Conservation (phyloP, 2,888 invertebrate species). For the Oeneis ivallda region DNA sequence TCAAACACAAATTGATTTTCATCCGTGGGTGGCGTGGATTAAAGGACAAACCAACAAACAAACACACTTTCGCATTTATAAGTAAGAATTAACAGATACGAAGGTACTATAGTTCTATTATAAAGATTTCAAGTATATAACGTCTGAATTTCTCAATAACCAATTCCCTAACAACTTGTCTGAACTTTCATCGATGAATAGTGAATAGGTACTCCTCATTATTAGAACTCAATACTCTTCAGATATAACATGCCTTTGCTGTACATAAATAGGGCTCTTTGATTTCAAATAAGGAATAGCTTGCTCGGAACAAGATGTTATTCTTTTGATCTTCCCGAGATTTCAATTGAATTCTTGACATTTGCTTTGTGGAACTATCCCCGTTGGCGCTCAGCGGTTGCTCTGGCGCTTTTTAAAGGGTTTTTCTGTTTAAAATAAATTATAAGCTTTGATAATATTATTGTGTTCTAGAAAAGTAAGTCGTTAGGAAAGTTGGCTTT, state of each 20-base stretch:
- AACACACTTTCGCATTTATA: too few relatives aligned
- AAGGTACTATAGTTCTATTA: background rate
- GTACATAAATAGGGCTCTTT: slow-evolving; percentile 35
- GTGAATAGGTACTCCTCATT: background rate
- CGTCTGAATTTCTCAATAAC: background rate
- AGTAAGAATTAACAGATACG: too few relatives aligned
- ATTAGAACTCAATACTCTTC: slow-evolving; percentile 11
- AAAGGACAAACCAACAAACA: too few relatives aligned
- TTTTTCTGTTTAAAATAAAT: slow-evolving; percentile 19
- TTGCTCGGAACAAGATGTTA: slow-evolving; percentile 40
- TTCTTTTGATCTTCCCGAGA: slow-evolving; percentile 40
- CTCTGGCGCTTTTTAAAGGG: slow-evolving; percentile 14
- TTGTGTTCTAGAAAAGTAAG: background rate
- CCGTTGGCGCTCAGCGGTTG: slow-evolving; percentile 27
- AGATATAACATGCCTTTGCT: slow-evolving; percentile 31
- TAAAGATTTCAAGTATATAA: background rate
- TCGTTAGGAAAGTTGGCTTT: too few relatives aligned
- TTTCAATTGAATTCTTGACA: slow-evolving; percentile 41
- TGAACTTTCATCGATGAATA: slow-evolving; percentile 24
- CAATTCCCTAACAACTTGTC: too few relatives aligned
- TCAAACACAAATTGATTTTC: too few relatives aligned
- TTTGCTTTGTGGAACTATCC: slow-evolving; percentile 33
- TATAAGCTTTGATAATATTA: background rate
- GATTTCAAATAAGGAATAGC: slow-evolving; percentile 37
- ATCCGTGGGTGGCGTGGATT: too few relatives aligned